phyloP scores from a whole-genome alignment of 1,140 invertebrate genomes.

The Uloborus diversus region DNA sequence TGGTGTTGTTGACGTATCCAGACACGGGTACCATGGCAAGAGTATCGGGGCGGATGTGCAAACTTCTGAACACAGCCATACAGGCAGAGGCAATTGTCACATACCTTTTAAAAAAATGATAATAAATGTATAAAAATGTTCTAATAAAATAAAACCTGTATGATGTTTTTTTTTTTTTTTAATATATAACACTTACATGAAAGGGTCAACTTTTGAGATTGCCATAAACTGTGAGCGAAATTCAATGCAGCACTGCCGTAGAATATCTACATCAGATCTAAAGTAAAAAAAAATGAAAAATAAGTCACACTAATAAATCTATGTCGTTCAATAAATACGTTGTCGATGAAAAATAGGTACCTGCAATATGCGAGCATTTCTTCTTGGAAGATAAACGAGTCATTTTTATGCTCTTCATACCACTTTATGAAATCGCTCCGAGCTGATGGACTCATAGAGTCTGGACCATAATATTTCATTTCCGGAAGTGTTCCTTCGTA shows the following conservation, averaged over 20 bases:
- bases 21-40: conserved; percentile 37
- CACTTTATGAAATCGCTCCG: not conserved
- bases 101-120: too few species aligned
- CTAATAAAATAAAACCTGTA: too few species aligned
- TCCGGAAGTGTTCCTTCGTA: not conserved
- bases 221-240: not conserved
- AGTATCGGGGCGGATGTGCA: conserved; percentile 15
- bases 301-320: too few species aligned
- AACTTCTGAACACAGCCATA: conserved; percentile 2
- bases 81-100: conserved; percentile 33
- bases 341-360: not conserved
- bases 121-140: too few species aligned
- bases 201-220: not conserved
- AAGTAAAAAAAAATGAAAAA: not conserved
- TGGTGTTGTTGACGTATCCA: conserved; percentile 20
- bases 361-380: not conserved
- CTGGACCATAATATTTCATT: not conserved
- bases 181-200: not conserved
- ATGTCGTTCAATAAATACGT: too few species aligned
- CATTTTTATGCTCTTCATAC: not conserved
- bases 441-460: not conserved
- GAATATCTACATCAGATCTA: not conserved
- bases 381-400: not conserved
- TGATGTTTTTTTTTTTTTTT: too few species aligned
- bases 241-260: not conserved